Evolutionary conservation across 2,888 invertebrate species (phyloP).

Genomic region (Autographa gamma): DNA sequence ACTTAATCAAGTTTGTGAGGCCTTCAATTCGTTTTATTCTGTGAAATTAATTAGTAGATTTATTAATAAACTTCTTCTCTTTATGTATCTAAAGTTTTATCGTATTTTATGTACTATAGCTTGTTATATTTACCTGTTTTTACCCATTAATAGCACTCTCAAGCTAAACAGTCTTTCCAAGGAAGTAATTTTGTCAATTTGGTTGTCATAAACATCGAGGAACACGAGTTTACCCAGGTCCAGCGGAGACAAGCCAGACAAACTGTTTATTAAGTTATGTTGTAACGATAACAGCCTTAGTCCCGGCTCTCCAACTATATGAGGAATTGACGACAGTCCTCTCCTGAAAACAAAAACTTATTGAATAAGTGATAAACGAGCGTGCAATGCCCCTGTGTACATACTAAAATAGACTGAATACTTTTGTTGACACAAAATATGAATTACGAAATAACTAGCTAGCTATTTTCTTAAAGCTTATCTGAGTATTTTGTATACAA

Average conservation of each 20-base stretch:
- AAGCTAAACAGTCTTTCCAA: constrained; percentile 93
- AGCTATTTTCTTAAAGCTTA: too few species aligned
- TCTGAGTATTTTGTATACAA: too few species aligned
- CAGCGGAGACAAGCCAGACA: constrained; percentile 89
- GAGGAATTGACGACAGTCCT: constrained; percentile 94
- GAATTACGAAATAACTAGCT: too few species aligned
- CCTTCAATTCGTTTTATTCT: constrained; percentile 95
- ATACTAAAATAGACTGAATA: too few species aligned
- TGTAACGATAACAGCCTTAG: constrained; percentile 96
- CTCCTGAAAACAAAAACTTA: constrained; percentile 83
- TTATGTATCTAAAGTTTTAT: too few species aligned
- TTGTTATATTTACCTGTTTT: constrained; percentile 96
- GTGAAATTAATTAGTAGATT: constrained; percentile 63
- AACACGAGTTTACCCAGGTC: constrained; percentile 94
- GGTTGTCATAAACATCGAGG: constrained; percentile 98
- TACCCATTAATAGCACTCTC: constrained; percentile 96
- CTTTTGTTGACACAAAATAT: too few species aligned
- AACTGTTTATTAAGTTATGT: constrained; percentile 95
- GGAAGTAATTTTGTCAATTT: constrained; percentile 95
- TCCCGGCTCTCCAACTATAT: constrained; percentile 94
- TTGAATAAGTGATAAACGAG: too few species aligned
- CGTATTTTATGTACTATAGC: too few species aligned
- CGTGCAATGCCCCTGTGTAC: too few species aligned
- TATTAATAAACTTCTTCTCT: too few species aligned
- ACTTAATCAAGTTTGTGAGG: constrained; percentile 91